These are phyloP conservation scores for Aphodius granarius DNA, from an alignment of 2,888 invertebrate genomes.

Conservation along the genomic window DNA sequence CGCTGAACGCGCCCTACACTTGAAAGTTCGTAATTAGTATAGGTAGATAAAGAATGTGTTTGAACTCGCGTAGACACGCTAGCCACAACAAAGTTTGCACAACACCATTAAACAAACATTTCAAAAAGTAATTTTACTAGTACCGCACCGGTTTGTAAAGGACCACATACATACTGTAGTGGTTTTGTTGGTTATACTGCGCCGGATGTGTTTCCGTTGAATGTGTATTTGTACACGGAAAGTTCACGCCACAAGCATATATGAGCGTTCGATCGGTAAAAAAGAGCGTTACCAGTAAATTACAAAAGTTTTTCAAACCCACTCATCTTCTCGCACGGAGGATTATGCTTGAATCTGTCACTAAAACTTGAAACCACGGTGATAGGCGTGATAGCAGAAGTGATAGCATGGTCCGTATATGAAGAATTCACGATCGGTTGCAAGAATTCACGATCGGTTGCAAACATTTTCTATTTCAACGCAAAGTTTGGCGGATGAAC, in stretches of 20 bases:
- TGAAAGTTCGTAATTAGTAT: too few species aligned
- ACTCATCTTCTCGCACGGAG: too few species aligned
- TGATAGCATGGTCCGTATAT: too few species aligned
- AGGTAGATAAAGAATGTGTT: too few species aligned
- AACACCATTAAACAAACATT: background rate
- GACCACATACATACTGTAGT: background rate
- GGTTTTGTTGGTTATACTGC: background rate
- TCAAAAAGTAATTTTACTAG: background rate
- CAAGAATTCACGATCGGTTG: too few species aligned
- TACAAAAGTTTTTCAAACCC: background rate
- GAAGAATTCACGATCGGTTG: too few species aligned
- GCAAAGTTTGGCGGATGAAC: background rate
- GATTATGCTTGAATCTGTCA: too few species aligned
- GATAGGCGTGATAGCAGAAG: too few species aligned
- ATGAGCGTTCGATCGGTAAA: background rate
- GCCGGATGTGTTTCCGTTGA: background rate
- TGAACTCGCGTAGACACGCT: background rate
- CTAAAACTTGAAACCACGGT: too few species aligned
- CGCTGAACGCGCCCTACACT: too few species aligned
- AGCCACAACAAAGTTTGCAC: background rate
- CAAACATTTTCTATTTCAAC: too few species aligned
- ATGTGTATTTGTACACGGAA: background rate
- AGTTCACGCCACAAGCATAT: background rate
- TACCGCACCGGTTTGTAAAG: background rate
- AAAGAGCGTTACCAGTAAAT: background rate